Evolutionary conservation across 2,888 invertebrate genomes (phyloP).

Genomic region (Cheilosia urbana): DNA sequence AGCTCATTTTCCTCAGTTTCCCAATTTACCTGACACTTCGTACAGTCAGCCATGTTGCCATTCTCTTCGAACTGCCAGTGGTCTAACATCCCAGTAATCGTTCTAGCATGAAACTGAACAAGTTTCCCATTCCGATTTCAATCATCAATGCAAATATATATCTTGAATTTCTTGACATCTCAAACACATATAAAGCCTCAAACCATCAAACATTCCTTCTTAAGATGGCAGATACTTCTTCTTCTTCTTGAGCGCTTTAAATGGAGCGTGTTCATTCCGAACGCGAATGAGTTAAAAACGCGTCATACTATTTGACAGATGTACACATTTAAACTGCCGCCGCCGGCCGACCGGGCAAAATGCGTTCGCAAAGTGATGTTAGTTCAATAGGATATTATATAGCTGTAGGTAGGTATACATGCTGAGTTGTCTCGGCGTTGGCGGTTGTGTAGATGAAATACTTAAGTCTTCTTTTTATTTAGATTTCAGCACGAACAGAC

Average conservation of each 20-base stretch:
- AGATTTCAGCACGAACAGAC: conserved; percentile 37
- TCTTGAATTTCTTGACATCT: conserved; percentile 6
- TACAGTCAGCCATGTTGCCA: not conserved
- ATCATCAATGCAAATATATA: conserved; percentile 45
- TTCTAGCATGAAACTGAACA: not conserved
- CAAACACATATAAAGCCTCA: conserved; percentile 6
- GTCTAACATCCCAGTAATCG: not conserved
- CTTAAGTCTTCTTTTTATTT: conserved; percentile 12
- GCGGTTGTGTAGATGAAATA: conserved; percentile 9
- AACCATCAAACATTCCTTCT: conserved; percentile 22
- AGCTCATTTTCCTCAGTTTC: too few species aligned
- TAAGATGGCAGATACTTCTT: conserved; percentile 36
- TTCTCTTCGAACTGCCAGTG: too few species aligned
- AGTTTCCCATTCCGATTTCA: conserved; percentile 25
- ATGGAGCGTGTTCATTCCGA: conserved; percentile 37
- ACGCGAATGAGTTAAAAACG: conserved; percentile 29
- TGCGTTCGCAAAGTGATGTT: conserved; percentile 7
- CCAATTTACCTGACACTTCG: not conserved
- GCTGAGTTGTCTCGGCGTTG: conserved; percentile 5
- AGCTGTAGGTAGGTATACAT: not conserved
- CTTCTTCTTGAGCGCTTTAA: conserved; percentile 32
- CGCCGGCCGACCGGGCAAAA: not conserved
- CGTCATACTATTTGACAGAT: conserved; percentile 58
- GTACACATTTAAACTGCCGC: not conserved
- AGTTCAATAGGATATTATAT: not conserved